Evolutionary conservation across 2,888 invertebrate genomes (phyloP), one percentile per base, ranked within the genome.

Genomic region (Muscina levida): DNA sequence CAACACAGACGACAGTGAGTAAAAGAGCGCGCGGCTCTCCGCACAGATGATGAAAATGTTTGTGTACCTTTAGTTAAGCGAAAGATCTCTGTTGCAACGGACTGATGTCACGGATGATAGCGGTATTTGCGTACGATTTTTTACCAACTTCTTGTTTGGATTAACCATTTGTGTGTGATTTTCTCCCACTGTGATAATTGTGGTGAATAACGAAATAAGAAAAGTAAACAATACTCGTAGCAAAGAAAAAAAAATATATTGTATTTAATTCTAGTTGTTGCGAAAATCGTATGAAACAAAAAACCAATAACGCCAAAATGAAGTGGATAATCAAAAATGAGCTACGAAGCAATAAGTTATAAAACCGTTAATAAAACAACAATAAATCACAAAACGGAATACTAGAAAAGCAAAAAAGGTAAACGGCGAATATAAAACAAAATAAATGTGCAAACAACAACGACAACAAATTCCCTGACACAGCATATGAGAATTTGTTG

Each of bases 41-140:
- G 48, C 53, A 56, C 42, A 19, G 53, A 59, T 68, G 31, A 62
- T 70, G 62, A 59, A 73, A 67, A 71, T 75, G 71, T 72, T 72
- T 66, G 80, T 62, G 74, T 48, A 73, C 72, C 68, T 79, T n/a
- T 82, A 84, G 84, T 84, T 84, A 82, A 82, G 82, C 79, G 79
- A 82, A 83, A 84, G 83, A 83, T 84, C 76, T 83, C 82, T 83
- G 77, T 83, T 79, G 79, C 67, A 78, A 78, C 78, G 83, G 84
- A 75, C 31, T 74, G 53, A 68, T 26, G 72, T 82, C 57, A 77
- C 82, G 83, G 83, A 83, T 66, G 75, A 26, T 48, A 15, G 66
- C 71, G 67, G 74, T 74, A 56, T 39, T 78, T 75, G 75, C 46
- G 74, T 75, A 46, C 68, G 67, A 74, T 72, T 75, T 71, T 51